Conservation (phyloP, 2,888 invertebrate species). For the Ornithoptera priamus region DNA sequence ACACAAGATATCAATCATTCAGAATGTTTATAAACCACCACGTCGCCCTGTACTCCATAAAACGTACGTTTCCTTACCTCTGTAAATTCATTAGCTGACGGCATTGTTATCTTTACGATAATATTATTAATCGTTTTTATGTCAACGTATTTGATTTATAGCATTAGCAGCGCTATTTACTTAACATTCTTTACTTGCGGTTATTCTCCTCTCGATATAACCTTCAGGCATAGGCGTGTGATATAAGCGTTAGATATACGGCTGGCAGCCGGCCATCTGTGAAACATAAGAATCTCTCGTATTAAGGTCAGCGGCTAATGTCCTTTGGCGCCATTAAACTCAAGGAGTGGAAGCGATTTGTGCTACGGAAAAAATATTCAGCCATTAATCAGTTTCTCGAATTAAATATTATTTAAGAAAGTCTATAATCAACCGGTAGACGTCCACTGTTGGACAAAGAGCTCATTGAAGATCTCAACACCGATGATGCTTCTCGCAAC, state of each 20-base stretch:
- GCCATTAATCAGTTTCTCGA: neutral
- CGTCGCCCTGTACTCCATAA: no score
- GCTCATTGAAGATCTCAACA: no score
- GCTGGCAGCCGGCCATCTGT: constrained; percentile 14
- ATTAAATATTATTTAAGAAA: neutral
- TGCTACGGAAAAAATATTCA: neutral
- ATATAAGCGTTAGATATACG: neutral
- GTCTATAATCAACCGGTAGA: no score
- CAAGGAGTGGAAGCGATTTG: constrained; percentile 13
- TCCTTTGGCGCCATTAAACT: neutral
- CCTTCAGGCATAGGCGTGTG: neutral
- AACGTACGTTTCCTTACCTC: no score
- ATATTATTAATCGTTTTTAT: no score
- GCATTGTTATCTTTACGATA: no score
- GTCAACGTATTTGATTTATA: no score
- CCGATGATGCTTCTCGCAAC: no score
- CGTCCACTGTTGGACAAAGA: no score
- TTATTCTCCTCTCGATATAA: neutral
- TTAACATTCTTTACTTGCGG: neutral
- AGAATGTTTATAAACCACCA: no score
- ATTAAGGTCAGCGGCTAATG: constrained; percentile 12
- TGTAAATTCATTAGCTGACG: no score
- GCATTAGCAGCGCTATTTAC: neutral
- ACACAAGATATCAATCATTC: no score
- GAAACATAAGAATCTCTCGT: constrained; percentile 8